phyloP scores from a whole-genome alignment of 2,888 invertebrate species.

The Odontothrips loti region DNA sequence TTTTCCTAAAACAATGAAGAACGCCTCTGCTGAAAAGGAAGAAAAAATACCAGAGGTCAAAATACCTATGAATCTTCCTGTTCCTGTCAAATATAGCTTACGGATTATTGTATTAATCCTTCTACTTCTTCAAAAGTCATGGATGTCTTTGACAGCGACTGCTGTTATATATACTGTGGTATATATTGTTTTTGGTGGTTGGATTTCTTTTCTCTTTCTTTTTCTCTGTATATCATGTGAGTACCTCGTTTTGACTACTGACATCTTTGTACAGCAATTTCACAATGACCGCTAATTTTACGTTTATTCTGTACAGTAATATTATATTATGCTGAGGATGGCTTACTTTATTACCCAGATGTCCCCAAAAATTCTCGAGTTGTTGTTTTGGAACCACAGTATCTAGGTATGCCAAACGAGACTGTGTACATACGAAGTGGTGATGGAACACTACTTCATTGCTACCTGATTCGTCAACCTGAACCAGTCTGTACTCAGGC shows the following conservation, averaged over 20 bases:
- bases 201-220: background rate
- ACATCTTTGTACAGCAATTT: background rate
- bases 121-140: background rate
- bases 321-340: conserved; percentile 80
- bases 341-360: conserved; percentile 83
- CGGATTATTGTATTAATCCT: background rate
- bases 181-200: background rate
- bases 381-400: conserved; percentile 81
- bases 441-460: conserved; percentile 73
- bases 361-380: conserved; percentile 82
- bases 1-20: background rate
- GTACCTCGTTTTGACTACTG: background rate
- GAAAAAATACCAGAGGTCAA: background rate
- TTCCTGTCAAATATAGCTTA: background rate
- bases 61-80: background rate
- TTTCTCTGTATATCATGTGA: background rate
- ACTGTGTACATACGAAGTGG: conserved; percentile 69
- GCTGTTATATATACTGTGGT: background rate
- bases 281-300: conserved; percentile 30
- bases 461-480: conserved; percentile 75
- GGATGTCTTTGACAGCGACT: background rate
- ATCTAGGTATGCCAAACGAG: conserved; percentile 82
- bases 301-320: conserved; percentile 56
- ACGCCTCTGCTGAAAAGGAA: background rate
- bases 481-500: conserved; percentile 61